Base-by-base conservation (phyloP, 2,797 vertebrate species). In the Sebastolobus alascanus region DNA sequence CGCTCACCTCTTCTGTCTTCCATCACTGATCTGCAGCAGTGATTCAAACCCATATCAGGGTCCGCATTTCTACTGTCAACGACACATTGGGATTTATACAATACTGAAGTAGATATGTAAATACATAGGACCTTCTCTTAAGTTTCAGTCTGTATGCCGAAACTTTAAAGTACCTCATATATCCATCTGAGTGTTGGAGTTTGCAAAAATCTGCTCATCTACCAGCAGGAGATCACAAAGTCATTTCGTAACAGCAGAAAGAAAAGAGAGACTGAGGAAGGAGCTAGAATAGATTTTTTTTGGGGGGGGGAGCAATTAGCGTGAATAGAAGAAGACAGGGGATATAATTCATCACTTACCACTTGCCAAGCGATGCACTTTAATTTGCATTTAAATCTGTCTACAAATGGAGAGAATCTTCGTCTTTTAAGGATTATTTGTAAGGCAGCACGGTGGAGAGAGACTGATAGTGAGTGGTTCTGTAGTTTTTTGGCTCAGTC, bases 331-430 rank as follows among this genome's bases (percentile, higher is more conserved):
- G 54, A 73, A 68, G 81, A 86, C 65, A 33, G 50, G 43, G 78
- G 29, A 82, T 84, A 73, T 85, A 78, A 88, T 87, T 90, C 79
- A 84, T 87, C 79, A 83, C 79, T 70, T 81, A 81, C 29, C 70
- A 75, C 46, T 79, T 84, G 77, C 75, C 83, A 88, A 90, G 80
- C 60, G 65, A 75, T 73, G 80, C 67, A 80, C 81, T 90, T 80
- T 76, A 70, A 89, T 92, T 89, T 90, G 84, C 85, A 85, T 87
- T 86, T 82, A 77, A 73, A 88, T 91, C 70, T 79, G 56, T 74
- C 71, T 75, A 82, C 79, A 82, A 86, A 74, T 46, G 65, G 68
- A 33, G 68, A 70, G 25, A 76, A 79, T 56, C 22, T 13, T 84
- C 61, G 77, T 77, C 54, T 65, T 77, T 75, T 61, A 71, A 29